Conservation (phyloP, 2,113 vertebrate species). For the Myotis yumanensis region DNA sequence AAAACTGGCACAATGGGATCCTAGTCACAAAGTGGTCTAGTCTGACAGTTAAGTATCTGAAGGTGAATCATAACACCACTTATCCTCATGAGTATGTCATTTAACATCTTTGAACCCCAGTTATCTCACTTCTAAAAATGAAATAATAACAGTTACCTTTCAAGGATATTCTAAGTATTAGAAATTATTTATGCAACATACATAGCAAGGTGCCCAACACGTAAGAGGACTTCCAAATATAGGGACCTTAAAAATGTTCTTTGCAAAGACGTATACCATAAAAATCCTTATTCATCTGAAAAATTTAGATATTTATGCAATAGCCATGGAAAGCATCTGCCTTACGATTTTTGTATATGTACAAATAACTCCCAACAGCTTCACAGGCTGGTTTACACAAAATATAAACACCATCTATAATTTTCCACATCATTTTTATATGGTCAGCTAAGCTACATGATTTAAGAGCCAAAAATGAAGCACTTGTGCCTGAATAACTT, state of each 20-base stretch:
- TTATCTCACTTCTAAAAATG: background rate
- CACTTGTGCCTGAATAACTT: background rate
- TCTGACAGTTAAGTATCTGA: background rate
- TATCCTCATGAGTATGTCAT: background rate
- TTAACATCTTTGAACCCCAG: background rate
- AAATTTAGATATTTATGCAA: background rate
- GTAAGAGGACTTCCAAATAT: background rate
- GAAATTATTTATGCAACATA: background rate
- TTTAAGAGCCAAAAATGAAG: slow-evolving; percentile 25
- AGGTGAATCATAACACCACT: background rate
- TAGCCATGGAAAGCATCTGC: background rate
- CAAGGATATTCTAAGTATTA: background rate
- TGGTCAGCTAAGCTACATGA: background rate
- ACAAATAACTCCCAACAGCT: background rate
- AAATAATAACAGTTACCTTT: background rate
- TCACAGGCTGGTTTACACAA: background rate
- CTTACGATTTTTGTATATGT: background rate
- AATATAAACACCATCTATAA: slow-evolving; percentile 29
- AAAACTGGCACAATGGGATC: background rate
- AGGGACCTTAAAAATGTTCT: background rate
- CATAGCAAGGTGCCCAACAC: background rate
- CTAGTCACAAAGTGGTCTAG: background rate
- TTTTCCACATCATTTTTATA: background rate
- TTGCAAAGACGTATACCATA: background rate
- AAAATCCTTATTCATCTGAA: background rate